Evolutionary conservation across 2,113 vertebrate genomes (phyloP).

Genomic region (Eira barbara): DNA sequence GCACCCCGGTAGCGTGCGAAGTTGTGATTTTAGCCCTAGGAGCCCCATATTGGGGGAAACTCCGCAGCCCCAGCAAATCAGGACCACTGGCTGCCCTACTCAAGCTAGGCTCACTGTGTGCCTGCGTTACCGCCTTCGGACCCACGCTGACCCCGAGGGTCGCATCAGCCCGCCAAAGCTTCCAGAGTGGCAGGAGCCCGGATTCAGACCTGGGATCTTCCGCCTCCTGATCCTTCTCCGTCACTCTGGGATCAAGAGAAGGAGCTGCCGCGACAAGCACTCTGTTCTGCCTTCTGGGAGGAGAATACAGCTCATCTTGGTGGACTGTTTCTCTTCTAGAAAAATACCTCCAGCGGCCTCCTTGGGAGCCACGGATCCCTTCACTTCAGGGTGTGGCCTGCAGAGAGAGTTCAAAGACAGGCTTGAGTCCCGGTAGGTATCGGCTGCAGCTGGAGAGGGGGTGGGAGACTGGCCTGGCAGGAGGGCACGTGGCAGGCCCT

Average conservation of each 20-base stretch:
- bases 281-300: background rate
- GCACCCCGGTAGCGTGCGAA: too few species aligned
- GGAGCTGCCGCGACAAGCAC: background rate
- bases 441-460: background rate
- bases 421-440: background rate
- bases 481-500: accelerated
- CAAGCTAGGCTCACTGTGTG: too few species aligned
- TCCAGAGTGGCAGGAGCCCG: background rate
- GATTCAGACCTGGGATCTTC: background rate
- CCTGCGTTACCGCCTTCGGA: accelerated
- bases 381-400: background rate
- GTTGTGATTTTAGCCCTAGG: background rate
- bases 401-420: background rate
- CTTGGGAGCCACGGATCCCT: background rate
- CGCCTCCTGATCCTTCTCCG: background rate
- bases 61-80: background rate
- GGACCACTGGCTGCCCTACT: background rate
- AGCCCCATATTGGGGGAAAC: background rate
- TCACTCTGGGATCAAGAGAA: background rate
- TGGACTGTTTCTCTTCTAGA: background rate
- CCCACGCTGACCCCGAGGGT: accelerated
- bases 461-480: background rate
- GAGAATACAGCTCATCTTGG: background rate
- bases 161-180: background rate
- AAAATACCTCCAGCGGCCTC: background rate